Conservation (phyloP, 2,888 invertebrate genomes). For the Tyria jacobaeae region DNA sequence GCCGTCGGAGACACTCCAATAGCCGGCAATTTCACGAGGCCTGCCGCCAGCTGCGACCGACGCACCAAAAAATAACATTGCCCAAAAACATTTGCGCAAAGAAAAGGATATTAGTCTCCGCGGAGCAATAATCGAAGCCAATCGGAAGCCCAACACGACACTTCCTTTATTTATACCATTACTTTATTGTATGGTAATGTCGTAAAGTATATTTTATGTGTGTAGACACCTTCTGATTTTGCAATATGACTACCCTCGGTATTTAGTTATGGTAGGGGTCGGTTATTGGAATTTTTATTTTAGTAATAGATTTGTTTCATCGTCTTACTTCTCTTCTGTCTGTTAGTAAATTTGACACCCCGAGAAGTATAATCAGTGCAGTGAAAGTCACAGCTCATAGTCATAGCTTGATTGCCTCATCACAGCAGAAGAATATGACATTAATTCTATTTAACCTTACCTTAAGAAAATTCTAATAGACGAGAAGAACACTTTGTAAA, state of each 20-base stretch:
- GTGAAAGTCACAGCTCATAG: too few species aligned
- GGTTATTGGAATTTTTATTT: slow-evolving; percentile 29
- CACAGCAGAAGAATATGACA: too few species aligned
- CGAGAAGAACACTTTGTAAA: too few species aligned
- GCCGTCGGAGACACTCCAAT: slow-evolving; percentile 65
- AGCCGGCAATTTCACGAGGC: slow-evolving; percentile 75
- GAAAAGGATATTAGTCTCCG: slow-evolving; percentile 86
- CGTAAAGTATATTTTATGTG: slow-evolving; percentile 75
- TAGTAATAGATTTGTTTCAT: slow-evolving; percentile 3
- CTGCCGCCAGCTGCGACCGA: slow-evolving; percentile 82
- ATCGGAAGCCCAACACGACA: slow-evolving; percentile 79
- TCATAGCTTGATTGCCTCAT: too few species aligned
- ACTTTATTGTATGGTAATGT: slow-evolving; percentile 71
- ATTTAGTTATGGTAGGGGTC: slow-evolving; percentile 34
- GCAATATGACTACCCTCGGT: slow-evolving; percentile 47
- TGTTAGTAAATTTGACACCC: too few species aligned
- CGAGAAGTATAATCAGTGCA: too few species aligned
- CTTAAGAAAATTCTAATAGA: too few species aligned
- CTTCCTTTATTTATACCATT: slow-evolving; percentile 79
- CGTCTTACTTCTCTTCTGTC: too few species aligned
- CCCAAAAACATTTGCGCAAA: slow-evolving; percentile 81
- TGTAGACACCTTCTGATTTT: slow-evolving; percentile 68
- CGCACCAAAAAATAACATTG: slow-evolving; percentile 83
- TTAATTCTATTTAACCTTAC: too few species aligned
- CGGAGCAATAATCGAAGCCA: slow-evolving; percentile 85